Evolutionary conservation across 2,888 invertebrate genomes (phyloP).

Genomic region (Pristionchus exspectatus): DNA sequence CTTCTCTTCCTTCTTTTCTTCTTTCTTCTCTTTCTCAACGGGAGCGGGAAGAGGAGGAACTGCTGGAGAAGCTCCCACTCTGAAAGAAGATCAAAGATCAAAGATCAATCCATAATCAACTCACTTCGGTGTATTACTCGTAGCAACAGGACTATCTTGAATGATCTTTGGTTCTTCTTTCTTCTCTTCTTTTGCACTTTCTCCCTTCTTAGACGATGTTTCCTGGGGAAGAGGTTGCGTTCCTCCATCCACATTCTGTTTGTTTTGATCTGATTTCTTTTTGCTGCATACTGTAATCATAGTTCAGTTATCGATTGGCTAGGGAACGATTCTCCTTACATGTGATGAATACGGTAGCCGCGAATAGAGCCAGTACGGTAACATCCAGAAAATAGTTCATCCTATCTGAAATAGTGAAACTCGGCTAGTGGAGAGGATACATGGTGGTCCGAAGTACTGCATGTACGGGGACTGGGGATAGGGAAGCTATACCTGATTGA

Average conservation of each 20-base stretch:
- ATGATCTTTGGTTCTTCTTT: background rate
- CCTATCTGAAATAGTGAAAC: background rate
- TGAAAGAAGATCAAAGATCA: background rate
- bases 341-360: slow-evolving; percentile 1
- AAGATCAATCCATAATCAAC: background rate
- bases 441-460: background rate
- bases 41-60: background rate
- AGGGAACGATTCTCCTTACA: background rate
- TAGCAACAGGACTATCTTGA: background rate
- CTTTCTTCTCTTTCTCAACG: slow-evolving; percentile 5
- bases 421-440: background rate
- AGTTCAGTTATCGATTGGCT: background rate
- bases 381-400: slow-evolving; percentile 43
- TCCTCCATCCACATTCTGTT: background rate
- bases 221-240: background rate
- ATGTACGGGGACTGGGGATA: background rate
- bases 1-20: background rate
- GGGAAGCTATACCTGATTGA: background rate
- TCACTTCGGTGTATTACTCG: slow-evolving; percentile 35
- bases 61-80: slow-evolving; percentile 18
- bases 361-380: background rate
- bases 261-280: slow-evolving; percentile 39
- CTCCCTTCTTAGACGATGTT: slow-evolving; percentile 33
- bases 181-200: slow-evolving; percentile 29
- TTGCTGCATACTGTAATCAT: slow-evolving; percentile 30